These are phyloP conservation scores for Lepilemur ruficaudatus DNA, from an alignment of 2,797 vertebrate genomes.

Conservation along the genomic window DNA sequence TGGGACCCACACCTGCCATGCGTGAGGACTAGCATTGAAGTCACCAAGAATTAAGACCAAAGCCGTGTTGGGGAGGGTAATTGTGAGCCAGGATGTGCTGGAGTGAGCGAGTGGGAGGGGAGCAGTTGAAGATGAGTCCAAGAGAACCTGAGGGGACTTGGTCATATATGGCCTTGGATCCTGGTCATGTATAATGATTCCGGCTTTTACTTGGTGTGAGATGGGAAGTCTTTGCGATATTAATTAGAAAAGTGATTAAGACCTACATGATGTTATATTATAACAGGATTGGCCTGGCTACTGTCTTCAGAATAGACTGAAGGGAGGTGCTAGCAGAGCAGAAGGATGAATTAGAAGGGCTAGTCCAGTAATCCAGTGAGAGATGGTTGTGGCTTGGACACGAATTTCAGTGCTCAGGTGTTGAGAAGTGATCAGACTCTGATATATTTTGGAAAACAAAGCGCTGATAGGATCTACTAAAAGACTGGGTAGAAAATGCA, in stretches of 20 bases:
- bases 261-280: not conserved
- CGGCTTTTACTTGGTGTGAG: not conserved
- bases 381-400: not conserved
- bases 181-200: not conserved
- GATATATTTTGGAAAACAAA: not conserved
- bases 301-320: not conserved
- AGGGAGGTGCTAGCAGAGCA: not conserved
- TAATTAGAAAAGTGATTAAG: not conserved
- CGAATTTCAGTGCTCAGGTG: not conserved
- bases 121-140: not conserved
- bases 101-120: not conserved
- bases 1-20: rapidly evolving
- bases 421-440: not conserved
- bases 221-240: not conserved
- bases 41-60: not conserved
- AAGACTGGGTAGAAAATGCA: not conserved
- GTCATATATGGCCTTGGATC: not conserved
- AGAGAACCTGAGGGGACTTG: too few relatives aligned
- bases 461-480: not conserved
- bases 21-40: not conserved
- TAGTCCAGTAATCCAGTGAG: not conserved
- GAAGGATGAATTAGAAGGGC: not conserved
- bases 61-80: not conserved
- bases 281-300: not conserved
- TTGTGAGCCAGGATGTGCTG: not conserved